A percentile compares a stretch with the other conserved stretches of the same genome.
Conservation (phyloP, 2,797 vertebrate species). For the Enoplosus armatus region DNA sequence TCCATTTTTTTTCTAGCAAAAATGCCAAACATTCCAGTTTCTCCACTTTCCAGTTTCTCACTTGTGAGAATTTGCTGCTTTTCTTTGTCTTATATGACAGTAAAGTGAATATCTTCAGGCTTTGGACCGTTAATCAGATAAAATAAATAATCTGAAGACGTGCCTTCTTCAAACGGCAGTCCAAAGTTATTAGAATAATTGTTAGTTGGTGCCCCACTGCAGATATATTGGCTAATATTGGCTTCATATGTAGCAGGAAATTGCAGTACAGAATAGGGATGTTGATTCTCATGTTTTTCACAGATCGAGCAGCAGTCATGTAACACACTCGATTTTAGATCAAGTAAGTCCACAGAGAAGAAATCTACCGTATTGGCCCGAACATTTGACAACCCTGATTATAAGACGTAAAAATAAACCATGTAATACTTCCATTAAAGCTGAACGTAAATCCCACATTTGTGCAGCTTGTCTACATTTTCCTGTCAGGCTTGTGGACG, state of each 20-base stretch:
- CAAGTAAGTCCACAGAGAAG: too few relatives aligned
- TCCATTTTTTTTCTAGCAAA: background rate
- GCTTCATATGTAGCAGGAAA: background rate
- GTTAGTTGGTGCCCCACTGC: background rate
- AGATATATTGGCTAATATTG: background rate
- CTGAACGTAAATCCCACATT: too few relatives aligned
- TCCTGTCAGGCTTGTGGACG: too few relatives aligned
- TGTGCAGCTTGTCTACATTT: too few relatives aligned
- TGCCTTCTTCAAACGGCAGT: background rate
- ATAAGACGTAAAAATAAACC: background rate
- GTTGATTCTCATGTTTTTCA: too few relatives aligned
- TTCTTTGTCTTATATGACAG: background rate
- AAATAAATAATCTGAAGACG: background rate
- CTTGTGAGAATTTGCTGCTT: background rate
- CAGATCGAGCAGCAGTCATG: too few relatives aligned
- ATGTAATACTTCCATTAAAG: background rate
- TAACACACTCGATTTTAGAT: too few relatives aligned
- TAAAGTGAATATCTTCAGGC: background rate
- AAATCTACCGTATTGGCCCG: too few relatives aligned
- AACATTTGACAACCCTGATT: background rate
- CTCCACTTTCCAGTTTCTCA: rapidly evolving
- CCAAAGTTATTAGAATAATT: too few relatives aligned
- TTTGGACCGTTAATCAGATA: background rate
- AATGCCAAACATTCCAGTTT: background rate
- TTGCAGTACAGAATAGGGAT: too few relatives aligned